Base-by-base conservation (phyloP, 2,888 invertebrate species). In the Hypomecis atomaria region DNA sequence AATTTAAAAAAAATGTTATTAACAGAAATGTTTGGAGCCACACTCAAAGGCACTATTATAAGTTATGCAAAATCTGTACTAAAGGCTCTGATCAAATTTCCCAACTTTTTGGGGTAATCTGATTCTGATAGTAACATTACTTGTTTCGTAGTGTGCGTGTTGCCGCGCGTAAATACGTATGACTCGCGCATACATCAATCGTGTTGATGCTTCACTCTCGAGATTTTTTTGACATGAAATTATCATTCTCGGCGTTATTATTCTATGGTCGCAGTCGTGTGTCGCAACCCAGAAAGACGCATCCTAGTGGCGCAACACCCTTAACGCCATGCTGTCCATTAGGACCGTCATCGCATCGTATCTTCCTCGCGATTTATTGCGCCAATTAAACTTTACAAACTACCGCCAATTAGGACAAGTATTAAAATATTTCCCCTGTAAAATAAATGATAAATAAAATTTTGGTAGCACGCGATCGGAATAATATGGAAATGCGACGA, bases 371-470 rank as follows among this genome's bases (percentile, higher is more conserved):
- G 49, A 71, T 72, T 72, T 72, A 72, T 71, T 50, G 66, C 64
- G 6, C 66, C 69, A 68, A 68, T 72, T 70, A 69, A 72, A 68
- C 48, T 57, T n/a, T 68, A 71, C 66, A 69, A 69, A 72, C 68
- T 65, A 62, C 62, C 54, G 58, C 68, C 71, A 72, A 72, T 72
- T 71, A 71, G 67, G 38, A 36, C 50, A 62, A 62, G 60, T 54
- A 66, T 62, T 44, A 44, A 62, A 61, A 62, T 52, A 57, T 70
- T 70, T 62, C 58, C 61, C 38, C 59, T 43, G 13, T 45, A 38
- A 47, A 59, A 65, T 57, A 59, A 52, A 59, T 66, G 44, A 43
- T 47, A 57, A 60, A 52, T 23, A 60, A 5, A 52, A 47, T 56
- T 37, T 44, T 34, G 34, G 13, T 10, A 56, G 50, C 59, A 64